Percentiles rank a stretch among this genome's conserved stretches.
phyloP scores from a whole-genome alignment of 2,888 invertebrate genomes.

The Kuschelorhynchus macadamiae region DNA sequence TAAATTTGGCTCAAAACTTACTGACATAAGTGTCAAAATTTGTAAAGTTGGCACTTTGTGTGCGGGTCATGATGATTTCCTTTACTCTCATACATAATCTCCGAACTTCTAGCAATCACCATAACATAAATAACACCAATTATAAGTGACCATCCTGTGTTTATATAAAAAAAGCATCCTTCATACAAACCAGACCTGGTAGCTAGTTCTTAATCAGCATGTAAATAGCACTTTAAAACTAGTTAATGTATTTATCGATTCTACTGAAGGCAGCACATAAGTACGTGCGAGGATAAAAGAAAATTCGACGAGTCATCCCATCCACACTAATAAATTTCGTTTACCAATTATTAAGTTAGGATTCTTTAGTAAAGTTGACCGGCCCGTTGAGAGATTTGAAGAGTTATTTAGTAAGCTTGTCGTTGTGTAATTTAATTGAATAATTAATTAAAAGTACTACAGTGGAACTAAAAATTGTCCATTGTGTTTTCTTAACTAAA shows the following conservation, averaged over 20 bases:
- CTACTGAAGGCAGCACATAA: constrained; percentile 22
- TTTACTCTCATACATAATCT: background rate
- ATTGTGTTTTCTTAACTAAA: no score
- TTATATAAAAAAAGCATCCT: background rate
- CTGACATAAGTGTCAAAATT: no score
- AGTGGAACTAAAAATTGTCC: no score
- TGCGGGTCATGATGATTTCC: no score
- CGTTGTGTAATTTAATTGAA: no score
- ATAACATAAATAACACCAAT: no score
- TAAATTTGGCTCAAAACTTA: no score
- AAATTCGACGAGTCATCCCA: constrained; percentile 35
- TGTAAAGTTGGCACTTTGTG: no score
- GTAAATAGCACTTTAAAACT: constrained; percentile 35
- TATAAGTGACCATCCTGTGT: background rate
- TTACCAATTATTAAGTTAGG: constrained; percentile 3
- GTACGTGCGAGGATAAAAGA: constrained; percentile 13
- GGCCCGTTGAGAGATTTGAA: no score
- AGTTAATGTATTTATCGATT: constrained; percentile 28
- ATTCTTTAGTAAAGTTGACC: no score
- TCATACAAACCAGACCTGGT: constrained; percentile 2
- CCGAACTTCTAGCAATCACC: background rate
- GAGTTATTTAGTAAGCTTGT: no score
- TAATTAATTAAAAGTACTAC: no score
- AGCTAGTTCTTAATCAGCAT: constrained; percentile 34
- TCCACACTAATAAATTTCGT: constrained; percentile 5